Evolutionary conservation across 2,888 invertebrate species (phyloP), one percentile per base, ranked within the genome.

Genomic region (Myopa testacea): DNA sequence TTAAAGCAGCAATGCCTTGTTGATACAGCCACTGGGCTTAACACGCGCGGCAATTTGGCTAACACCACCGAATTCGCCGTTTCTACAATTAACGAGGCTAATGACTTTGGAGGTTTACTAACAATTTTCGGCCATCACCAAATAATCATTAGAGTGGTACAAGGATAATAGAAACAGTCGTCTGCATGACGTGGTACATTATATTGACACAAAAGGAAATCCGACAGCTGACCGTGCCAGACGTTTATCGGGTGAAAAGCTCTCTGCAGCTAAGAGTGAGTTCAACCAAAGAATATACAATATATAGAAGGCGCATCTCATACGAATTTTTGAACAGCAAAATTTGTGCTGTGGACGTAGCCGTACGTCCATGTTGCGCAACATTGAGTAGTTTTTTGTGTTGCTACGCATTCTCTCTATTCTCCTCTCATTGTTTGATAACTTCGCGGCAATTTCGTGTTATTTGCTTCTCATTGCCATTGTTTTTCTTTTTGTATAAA

Each of bases 1-100:
- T 74, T 82, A 8, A 78, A 77, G 52, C 50, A 67, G 10, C 77
- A 63, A 62, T 60, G 75, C 37, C 45, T 80, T 7, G 55, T 80
- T 14, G 79, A 80, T 40, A 67, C 71, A n/a, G 67, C 55, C 16
- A 77, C 78, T 14, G 71, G 76, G 4, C 37, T 76, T 37, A 37
- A 45, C 34, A 76, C 60, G 12, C 37, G 16, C 34, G 75, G 72
- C 8, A 34, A 75, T 62, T 65, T 79, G 26, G 55, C 60, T 63
- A 34, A 55, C 70, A 69, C n/a, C n/a, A n/a, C n/a, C n/a, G n/a
- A n/a, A n/a, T 78, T 75, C 73, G 65, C 72, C 12, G 72, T 78
- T 70, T 76, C 76, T 16, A 78, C 77, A n/a, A 16, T 78, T 12
- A 65, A 78, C 19, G n/a, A 50, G 14, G 45, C 63, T 10, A 69